Evolutionary conservation across 2,888 invertebrate species (phyloP).

Genomic region (Chromoteleia sp.): DNA sequence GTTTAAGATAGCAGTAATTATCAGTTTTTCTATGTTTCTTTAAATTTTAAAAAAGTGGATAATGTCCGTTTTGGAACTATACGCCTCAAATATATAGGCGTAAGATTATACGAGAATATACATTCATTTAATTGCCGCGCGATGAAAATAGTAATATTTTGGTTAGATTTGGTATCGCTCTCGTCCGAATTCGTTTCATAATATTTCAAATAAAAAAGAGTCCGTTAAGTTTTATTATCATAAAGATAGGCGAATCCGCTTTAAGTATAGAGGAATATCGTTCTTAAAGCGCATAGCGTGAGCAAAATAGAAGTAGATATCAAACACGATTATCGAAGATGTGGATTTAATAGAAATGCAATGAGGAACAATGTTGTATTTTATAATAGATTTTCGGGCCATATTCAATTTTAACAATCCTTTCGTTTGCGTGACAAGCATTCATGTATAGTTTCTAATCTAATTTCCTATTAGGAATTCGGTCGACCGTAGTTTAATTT

Average conservation of each 20-base stretch:
- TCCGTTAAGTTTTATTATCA: neutral
- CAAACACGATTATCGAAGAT: slow-evolving; percentile 31
- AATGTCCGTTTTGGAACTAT: too few relatives aligned
- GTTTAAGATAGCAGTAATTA: too few relatives aligned
- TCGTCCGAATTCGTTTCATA: neutral
- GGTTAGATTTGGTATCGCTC: too few relatives aligned
- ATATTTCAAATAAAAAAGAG: neutral
- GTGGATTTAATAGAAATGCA: slow-evolving; percentile 23
- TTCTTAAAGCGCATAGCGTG: slow-evolving; percentile 37
- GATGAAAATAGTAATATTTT: too few relatives aligned
- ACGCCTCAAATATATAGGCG: too few relatives aligned
- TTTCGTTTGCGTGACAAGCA: slow-evolving; percentile 38
- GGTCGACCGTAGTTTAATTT: slow-evolving; percentile 16
- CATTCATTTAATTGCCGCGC: too few relatives aligned
- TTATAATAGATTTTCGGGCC: slow-evolving; percentile 9
- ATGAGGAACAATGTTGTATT: neutral
- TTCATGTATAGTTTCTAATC: slow-evolving; percentile 27
- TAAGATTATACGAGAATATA: too few relatives aligned
- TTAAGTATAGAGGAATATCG: slow-evolving; percentile 23
- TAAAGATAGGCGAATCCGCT: neutral
- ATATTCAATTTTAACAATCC: slow-evolving; percentile 21
- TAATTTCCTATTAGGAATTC: slow-evolving; percentile 26
- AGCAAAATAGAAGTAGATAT: slow-evolving; percentile 35
- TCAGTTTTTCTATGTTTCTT: too few relatives aligned
- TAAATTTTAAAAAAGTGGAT: too few relatives aligned